These are phyloP conservation scores for Drosophila varians DNA, from an alignment of 1,140 invertebrate genomes.

Conservation along the genomic window DNA sequence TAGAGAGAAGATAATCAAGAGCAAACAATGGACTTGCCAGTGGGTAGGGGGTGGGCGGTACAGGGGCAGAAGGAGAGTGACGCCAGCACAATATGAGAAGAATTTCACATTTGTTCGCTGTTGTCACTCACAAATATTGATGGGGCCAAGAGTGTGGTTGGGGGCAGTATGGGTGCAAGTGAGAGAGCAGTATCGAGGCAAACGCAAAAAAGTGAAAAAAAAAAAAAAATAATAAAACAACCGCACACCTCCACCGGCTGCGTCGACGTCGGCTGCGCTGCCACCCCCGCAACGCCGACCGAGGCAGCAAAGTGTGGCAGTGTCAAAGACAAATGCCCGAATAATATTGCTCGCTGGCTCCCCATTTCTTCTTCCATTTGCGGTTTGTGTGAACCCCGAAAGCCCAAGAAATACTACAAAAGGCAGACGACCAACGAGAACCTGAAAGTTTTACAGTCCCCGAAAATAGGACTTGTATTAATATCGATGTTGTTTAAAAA, in stretches of 20 bases:
- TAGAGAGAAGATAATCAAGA: constrained; percentile 77
- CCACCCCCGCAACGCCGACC: constrained; percentile 24
- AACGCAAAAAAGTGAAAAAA: constrained; percentile 39
- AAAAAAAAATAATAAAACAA: constrained; percentile 42
- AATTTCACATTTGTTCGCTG: constrained; percentile 77
- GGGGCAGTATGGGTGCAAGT: constrained; percentile 1
- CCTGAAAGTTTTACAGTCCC: constrained; percentile 10
- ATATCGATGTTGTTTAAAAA: not conserved
- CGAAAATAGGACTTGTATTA: not conserved
- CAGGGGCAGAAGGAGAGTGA: constrained; percentile 36
- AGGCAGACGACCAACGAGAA: not conserved
- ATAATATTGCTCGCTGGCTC: constrained; percentile 53
- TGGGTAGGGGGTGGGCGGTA: not conserved
- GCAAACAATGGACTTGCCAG: constrained; percentile 45
- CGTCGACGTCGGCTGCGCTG: constrained; percentile 26
- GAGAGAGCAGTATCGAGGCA: constrained; percentile 23
- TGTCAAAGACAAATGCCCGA: constrained; percentile 73
- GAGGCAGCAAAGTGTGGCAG: constrained; percentile 43
- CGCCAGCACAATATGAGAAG: constrained; percentile 74
- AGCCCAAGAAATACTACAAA: constrained; percentile 34
- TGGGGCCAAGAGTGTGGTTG: not conserved
- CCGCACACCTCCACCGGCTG: constrained; percentile 62
- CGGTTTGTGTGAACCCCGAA: constrained; percentile 42
- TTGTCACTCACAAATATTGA: constrained; percentile 79
- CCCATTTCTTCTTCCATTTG: constrained; percentile 1